These are phyloP conservation scores for Chlamydotis undulata DNA, from an alignment of 2,113 vertebrate species.

Conservation along the genomic window DNA sequence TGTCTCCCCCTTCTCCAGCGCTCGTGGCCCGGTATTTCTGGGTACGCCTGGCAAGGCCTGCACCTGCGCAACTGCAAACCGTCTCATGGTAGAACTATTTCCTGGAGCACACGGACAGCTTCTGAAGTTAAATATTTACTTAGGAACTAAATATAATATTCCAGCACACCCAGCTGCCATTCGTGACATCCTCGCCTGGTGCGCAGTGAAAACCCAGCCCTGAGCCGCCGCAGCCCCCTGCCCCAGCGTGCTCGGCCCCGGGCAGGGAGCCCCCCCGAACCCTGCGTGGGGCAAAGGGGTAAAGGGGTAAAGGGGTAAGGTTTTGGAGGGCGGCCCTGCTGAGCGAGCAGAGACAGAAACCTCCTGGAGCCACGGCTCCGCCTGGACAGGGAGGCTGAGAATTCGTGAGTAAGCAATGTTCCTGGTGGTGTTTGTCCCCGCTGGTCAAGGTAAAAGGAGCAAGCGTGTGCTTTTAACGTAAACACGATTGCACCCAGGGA, in stretches of 20 bases:
- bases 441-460: not conserved
- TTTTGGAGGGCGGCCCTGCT: not conserved
- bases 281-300: not conserved
- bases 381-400: not conserved
- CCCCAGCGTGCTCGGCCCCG: accelerated
- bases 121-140: not conserved
- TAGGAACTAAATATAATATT: not conserved
- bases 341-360: not conserved
- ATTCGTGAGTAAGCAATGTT: not conserved
- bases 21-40: not conserved
- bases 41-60: not conserved
- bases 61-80: not conserved
- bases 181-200: not conserved
- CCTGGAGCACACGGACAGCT: accelerated
- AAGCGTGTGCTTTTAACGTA: not conserved
- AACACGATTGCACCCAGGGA: not conserved
- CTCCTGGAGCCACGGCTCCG: not conserved
- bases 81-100: accelerated
- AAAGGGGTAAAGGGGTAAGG: too few relatives aligned
- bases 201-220: not conserved
- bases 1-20: not conserved
- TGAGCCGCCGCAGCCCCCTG: not conserved
- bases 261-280: not conserved
- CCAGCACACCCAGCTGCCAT: not conserved
- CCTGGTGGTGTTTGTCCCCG: not conserved